A percentile compares a stretch with the other conserved stretches of the same genome.
Evolutionary conservation across 2,888 invertebrate species (phyloP).

Genomic region (Anaspis maculata): DNA sequence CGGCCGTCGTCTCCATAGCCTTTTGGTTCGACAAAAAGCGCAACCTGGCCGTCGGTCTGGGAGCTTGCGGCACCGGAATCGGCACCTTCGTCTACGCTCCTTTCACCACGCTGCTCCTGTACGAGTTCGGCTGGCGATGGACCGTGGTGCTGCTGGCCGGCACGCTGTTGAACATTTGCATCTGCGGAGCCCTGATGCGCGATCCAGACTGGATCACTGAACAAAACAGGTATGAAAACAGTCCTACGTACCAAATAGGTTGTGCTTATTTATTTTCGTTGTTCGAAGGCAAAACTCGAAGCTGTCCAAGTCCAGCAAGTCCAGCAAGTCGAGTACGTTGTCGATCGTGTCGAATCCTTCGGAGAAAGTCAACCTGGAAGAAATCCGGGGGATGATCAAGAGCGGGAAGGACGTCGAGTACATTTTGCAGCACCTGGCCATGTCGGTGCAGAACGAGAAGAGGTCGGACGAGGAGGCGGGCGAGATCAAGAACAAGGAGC

Average conservation of each 20-base stretch:
- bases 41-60: slow-evolving; percentile 77
- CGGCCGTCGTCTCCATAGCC: slow-evolving; percentile 84
- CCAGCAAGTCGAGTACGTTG: slow-evolving; percentile 26
- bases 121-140: slow-evolving; percentile 79
- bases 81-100: slow-evolving; percentile 86
- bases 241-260: background rate
- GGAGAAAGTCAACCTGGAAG: slow-evolving; percentile 53
- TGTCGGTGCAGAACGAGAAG: slow-evolving; percentile 47
- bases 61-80: slow-evolving; percentile 82
- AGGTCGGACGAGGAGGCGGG: slow-evolving; percentile 34
- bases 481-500: slow-evolving; percentile 37
- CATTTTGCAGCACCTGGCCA: slow-evolving; percentile 53
- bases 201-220: slow-evolving; percentile 80
- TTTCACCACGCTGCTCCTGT: slow-evolving; percentile 69
- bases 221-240: slow-evolving; percentile 46
- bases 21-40: slow-evolving; percentile 88
- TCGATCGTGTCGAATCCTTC: slow-evolving; percentile 45
- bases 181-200: slow-evolving; percentile 79
- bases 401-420: slow-evolving; percentile 62
- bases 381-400: slow-evolving; percentile 60
- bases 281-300: slow-evolving; percentile 21
- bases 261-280: slow-evolving; percentile 6
- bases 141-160: slow-evolving; percentile 74
- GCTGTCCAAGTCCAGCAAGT: slow-evolving; percentile 23
- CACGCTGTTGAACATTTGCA: slow-evolving; percentile 74